Conservation (phyloP, 2,888 invertebrate species). For the Sussaba pulchella region DNA sequence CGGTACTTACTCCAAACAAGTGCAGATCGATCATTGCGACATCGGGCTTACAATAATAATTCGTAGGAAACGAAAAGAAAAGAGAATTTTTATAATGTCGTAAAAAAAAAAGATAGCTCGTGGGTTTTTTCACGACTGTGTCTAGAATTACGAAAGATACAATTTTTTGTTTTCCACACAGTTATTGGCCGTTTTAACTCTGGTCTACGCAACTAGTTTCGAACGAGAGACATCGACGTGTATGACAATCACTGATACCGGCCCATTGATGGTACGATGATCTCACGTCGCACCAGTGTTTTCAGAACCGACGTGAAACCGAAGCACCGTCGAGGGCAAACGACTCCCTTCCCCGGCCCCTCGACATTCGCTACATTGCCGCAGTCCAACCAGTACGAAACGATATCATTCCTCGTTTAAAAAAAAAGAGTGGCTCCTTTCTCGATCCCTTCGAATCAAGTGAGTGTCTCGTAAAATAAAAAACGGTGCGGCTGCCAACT, state of each 20-base stretch:
- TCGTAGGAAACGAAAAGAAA: background rate
- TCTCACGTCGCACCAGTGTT: background rate
- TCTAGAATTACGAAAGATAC: too few relatives aligned
- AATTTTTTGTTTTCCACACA: background rate
- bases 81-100: background rate
- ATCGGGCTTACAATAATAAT: too few relatives aligned
- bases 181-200: background rate
- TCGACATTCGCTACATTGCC: constrained; percentile 18
- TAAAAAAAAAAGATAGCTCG: too few relatives aligned
- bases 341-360: background rate
- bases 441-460: constrained; percentile 50
- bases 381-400: constrained; percentile 40
- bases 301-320: background rate
- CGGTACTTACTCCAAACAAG: too few relatives aligned
- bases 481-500: constrained; percentile 11
- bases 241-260: background rate
- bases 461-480: constrained; percentile 47
- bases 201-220: too few relatives aligned
- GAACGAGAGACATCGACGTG: background rate
- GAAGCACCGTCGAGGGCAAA: constrained; percentile 2
- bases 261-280: background rate
- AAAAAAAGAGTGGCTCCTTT: constrained; percentile 39
- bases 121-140: background rate
- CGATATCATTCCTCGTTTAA: constrained; percentile 52
- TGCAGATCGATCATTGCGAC: too few relatives aligned